Evolutionary conservation across 1,140 invertebrate species (phyloP).

Genomic region (Ceratitis capitata): DNA sequence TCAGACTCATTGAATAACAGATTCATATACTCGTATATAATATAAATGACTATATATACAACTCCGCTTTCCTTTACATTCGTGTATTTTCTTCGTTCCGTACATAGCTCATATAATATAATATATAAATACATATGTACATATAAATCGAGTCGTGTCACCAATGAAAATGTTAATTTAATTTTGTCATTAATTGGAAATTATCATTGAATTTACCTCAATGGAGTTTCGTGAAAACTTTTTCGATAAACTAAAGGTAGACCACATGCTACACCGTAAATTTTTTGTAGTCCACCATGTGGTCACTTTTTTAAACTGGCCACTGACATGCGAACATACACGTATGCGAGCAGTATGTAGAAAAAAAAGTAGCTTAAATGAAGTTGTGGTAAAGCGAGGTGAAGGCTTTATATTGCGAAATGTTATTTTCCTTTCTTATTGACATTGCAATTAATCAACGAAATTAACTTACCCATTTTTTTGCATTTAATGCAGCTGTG

Average conservation of each 20-base stretch:
- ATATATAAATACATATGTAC: too few relatives aligned
- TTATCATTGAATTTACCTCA: not conserved
- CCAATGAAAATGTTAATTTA: not conserved
- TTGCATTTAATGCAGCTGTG: not conserved
- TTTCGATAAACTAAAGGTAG: not conserved
- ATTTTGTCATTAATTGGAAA: constrained; percentile 9
- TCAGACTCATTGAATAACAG: too few relatives aligned
- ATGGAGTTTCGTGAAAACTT: constrained; percentile 8
- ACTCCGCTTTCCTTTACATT: too few relatives aligned
- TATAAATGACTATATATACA: too few relatives aligned
- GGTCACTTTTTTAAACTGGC: not conserved
- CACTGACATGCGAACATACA: not conserved
- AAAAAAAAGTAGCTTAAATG: not conserved
- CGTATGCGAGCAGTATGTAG: not conserved
- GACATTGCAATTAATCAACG: constrained; percentile 61
- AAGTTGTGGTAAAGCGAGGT: not conserved
- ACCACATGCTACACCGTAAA: not conserved
- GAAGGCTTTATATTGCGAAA: not conserved
- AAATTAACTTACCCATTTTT: constrained; percentile 50
- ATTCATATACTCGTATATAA: too few relatives aligned
- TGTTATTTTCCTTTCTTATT: constrained; percentile 6
- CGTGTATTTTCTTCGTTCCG: too few relatives aligned
- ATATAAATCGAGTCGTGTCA: not conserved
- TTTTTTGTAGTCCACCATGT: not conserved
- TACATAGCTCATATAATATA: too few relatives aligned